These are phyloP conservation scores for Tamias sibiricus DNA, from an alignment of 2,113 vertebrate genomes.

Conservation along the genomic window DNA sequence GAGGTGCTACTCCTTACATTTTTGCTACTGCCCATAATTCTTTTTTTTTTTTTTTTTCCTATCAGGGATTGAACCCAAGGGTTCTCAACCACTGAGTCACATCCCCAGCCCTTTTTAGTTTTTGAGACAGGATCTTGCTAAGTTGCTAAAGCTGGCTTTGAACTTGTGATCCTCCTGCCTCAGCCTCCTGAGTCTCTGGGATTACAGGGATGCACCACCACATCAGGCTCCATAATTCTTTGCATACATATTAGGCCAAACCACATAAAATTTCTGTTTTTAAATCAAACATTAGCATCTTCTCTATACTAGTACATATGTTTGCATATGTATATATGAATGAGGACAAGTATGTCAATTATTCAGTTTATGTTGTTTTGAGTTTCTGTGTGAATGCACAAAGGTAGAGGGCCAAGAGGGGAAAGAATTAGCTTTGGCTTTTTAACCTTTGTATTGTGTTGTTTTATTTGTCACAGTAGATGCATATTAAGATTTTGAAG, in stretches of 20 bases:
- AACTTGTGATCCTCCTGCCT: no score
- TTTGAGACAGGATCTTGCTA: no score
- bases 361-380: neutral
- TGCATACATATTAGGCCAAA: neutral
- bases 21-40: neutral
- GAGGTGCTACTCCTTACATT: neutral
- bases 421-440: no score
- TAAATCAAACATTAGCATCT: neutral
- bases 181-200: no score
- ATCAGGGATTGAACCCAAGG: no score
- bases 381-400: rapidly evolving
- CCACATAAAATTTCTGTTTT: neutral
- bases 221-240: neutral
- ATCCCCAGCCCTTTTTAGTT: no score
- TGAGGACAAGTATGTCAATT: neutral
- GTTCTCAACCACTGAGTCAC: no score
- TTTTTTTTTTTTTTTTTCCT: neutral
- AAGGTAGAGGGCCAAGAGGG: neutral
- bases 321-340: no score
- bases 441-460: neutral
- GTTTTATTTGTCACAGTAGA: neutral
- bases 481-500: neutral
- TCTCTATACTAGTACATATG: neutral
- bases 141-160: no score
- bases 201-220: no score